phyloP scores from a whole-genome alignment of 2,113 vertebrate genomes.

The Ameiurus melas region DNA sequence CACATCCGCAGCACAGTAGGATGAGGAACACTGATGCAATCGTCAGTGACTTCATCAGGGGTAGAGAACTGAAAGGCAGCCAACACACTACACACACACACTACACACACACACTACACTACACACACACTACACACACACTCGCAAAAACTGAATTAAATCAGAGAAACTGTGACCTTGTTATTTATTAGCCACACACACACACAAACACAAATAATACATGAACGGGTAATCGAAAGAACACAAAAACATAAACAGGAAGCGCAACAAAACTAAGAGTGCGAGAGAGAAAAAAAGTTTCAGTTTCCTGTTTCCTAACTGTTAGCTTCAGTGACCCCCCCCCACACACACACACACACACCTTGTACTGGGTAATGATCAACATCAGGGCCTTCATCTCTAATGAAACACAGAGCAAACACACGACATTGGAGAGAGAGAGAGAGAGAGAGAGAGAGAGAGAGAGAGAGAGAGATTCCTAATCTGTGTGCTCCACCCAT shows the following conservation, averaged over 20 bases:
- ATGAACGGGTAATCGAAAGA: background rate
- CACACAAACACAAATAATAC: background rate
- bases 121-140: background rate
- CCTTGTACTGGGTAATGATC: background rate
- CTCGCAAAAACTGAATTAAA: background rate
- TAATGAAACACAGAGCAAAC: background rate
- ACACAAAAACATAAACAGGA: conserved; percentile 10
- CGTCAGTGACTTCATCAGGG: background rate
- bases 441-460: background rate
- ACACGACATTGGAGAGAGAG: background rate
- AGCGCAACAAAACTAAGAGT: background rate
- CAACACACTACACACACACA: background rate
- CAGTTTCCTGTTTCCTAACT: background rate
- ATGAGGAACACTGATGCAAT: conserved; percentile 9
- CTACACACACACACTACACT: background rate
- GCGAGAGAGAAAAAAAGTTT: background rate
- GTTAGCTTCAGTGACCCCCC: background rate
- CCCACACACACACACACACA: too few relatives aligned
- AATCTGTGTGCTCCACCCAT: background rate
- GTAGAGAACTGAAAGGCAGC: background rate
- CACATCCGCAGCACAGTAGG: background rate
- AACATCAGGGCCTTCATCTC: background rate
- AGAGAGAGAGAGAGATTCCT: background rate
- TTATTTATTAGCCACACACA: background rate
- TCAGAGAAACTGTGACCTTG: background rate